Conservation (phyloP, 2,888 invertebrate genomes). For the Ferrisia virgata region DNA sequence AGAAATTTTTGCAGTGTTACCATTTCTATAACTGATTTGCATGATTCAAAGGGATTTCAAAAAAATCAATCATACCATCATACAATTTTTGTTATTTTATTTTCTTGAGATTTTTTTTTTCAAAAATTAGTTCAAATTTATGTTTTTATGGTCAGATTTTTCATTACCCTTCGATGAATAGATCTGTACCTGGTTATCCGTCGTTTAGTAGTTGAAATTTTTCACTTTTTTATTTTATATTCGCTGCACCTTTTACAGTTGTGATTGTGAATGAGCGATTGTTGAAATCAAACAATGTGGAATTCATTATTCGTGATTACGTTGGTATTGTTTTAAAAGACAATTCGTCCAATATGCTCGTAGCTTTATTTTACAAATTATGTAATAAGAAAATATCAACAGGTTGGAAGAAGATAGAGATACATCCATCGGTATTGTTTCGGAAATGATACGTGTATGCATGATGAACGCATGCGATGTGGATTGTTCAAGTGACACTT, state of each 20-base stretch:
- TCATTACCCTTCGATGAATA: too few relatives aligned
- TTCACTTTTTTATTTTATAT: background rate
- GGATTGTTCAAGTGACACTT: background rate
- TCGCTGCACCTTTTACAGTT: background rate
- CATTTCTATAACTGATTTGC: too few relatives aligned
- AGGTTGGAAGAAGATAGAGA: background rate
- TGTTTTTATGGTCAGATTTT: too few relatives aligned
- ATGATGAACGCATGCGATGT: background rate
- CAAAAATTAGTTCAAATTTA: too few relatives aligned
- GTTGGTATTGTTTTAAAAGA: background rate
- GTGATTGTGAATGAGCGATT: background rate
- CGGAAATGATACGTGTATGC: background rate
- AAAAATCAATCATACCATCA: too few relatives aligned
- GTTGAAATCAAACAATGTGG: conserved; percentile 21
- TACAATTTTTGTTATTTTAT: too few relatives aligned
- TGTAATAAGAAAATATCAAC: background rate
- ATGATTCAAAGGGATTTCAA: too few relatives aligned
- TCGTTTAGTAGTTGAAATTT: background rate
- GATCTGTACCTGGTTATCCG: background rate
- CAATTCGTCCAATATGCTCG: conserved; percentile 16
- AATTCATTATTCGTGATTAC: conserved; percentile 32
- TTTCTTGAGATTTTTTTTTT: too few relatives aligned
- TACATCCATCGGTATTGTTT: background rate
- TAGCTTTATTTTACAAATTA: conserved; percentile 17
- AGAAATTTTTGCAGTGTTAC: too few relatives aligned